Evolutionary conservation across 1,140 invertebrate genomes (phyloP), one percentile per base, ranked within the genome.

Genomic region (Bombus polaris): DNA sequence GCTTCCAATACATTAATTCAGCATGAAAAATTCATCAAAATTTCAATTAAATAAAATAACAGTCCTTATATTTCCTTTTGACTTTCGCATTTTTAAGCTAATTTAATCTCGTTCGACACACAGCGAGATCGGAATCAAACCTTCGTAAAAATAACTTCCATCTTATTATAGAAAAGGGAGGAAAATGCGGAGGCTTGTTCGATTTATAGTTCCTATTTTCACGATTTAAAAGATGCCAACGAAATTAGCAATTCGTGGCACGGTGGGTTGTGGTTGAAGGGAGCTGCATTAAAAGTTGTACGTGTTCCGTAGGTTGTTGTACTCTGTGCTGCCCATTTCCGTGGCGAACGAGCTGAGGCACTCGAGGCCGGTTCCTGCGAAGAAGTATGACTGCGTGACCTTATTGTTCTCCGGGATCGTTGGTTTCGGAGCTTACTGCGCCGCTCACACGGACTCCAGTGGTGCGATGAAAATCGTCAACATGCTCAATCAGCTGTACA

Each of bases 331-430:
- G 75, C 99, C 99, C 35, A 97, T 98, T 86, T 98, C 97, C 72
- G 98, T 99, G 44, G 99, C 99, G 8, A 99, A 97, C 89, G 98
- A 99, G 92, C 96, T 99, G 66, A 96, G 98, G 87, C 98, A 99
- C 94, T 96, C 98, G 81, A 96, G 98, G 86, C 98, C 98, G 28
- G 98, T 99, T 5, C 97, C 97, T 12, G 98, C 98, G 15, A 97
- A 97, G 92, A 96, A 97, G 75, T 99, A 98, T 93, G 98, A 98
- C 92, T 97, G 96, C 66, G 98, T 99, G 6, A 99, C 98, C 0
- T 96, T 99, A 3, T 96, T 99, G 73, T 99, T 99, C 96, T 98
- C 98, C 39, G 98, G 98, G 44, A 98, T 99, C 88, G 98, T 99
- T 59, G 98, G 98, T 57, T 99, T 99, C 93, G 97, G 97, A 10